These are phyloP conservation scores for Ormyrus pomaceus DNA, from an alignment of 2,888 invertebrate species.

Conservation along the genomic window DNA sequence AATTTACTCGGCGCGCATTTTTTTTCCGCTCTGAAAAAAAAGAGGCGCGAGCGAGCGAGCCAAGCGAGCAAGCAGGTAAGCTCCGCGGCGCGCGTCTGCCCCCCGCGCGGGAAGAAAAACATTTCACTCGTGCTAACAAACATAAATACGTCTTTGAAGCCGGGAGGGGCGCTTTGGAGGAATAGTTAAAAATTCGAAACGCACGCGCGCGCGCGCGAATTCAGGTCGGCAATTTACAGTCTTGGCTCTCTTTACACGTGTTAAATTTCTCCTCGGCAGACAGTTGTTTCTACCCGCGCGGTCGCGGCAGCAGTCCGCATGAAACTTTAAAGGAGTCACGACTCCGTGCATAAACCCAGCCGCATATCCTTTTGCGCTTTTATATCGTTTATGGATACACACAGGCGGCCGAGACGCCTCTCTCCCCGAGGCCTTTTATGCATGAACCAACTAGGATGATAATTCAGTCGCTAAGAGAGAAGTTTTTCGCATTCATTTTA, in stretches of 20 bases:
- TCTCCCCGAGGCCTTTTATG: neutral
- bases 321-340: conserved; percentile 45
- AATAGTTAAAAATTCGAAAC: conserved; percentile 37
- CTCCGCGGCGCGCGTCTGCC: too few species aligned
- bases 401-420: neutral
- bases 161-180: neutral
- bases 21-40: too few species aligned
- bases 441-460: neutral
- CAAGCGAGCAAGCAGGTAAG: too few species aligned
- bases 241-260: conserved; percentile 42
- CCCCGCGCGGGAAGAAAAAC: neutral
- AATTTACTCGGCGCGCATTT: too few species aligned
- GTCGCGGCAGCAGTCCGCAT: conserved; percentile 2
- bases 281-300: conserved; percentile 35
- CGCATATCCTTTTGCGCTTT: conserved; percentile 21
- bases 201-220: conserved; percentile 6
- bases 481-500: too few species aligned
- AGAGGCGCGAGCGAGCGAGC: too few species aligned
- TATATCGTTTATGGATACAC: conserved; percentile 28
- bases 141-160: conserved; percentile 24
- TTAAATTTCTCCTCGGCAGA: conserved; percentile 41
- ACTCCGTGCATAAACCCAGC: conserved; percentile 35
- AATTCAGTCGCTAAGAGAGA: neutral
- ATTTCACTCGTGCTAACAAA: conserved; percentile 20
- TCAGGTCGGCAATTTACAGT: conserved; percentile 47